Percentiles rank a stretch among this genome's conserved stretches.
Conservation (phyloP, 2,888 invertebrate genomes). For the Aphodius granarius region DNA sequence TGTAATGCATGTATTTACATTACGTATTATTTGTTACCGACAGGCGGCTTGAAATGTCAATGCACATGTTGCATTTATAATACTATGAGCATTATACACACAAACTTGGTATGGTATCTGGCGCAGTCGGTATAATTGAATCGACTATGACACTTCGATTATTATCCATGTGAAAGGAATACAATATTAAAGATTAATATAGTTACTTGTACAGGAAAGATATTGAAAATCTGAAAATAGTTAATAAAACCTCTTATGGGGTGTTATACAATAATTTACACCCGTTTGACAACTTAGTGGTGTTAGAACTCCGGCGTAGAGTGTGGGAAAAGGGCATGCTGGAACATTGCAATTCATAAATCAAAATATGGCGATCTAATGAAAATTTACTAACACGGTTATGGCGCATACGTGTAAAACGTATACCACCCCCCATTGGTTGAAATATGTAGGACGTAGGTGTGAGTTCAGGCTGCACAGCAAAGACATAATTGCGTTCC, state of each 20-base stretch:
- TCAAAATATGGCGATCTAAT: conserved; percentile 10
- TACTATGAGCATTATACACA: neutral
- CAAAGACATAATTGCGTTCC: neutral
- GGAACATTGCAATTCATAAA: conserved; percentile 5
- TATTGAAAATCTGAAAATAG: neutral
- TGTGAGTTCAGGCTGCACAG: neutral
- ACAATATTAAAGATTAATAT: no score
- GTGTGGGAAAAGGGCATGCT: neutral
- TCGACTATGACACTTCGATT: neutral
- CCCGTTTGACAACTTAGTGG: neutral
- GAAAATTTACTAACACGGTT: neutral
- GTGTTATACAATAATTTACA: neutral
- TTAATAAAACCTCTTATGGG: no score
- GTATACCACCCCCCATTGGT: neutral
- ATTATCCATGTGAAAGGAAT: no score
- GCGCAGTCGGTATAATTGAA: neutral
- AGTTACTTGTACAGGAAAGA: neutral
- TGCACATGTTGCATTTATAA: neutral
- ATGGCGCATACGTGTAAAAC: neutral
- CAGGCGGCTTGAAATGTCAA: neutral
- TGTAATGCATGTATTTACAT: neutral
- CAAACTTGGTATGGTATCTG: neutral
- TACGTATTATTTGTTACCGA: neutral
- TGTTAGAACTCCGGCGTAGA: neutral
- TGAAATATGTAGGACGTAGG: neutral